A percentile compares a stretch with the other conserved stretches of the same genome.
Conservation (phyloP, 2,113 vertebrate genomes). For the Rhinolophus sinicus region DNA sequence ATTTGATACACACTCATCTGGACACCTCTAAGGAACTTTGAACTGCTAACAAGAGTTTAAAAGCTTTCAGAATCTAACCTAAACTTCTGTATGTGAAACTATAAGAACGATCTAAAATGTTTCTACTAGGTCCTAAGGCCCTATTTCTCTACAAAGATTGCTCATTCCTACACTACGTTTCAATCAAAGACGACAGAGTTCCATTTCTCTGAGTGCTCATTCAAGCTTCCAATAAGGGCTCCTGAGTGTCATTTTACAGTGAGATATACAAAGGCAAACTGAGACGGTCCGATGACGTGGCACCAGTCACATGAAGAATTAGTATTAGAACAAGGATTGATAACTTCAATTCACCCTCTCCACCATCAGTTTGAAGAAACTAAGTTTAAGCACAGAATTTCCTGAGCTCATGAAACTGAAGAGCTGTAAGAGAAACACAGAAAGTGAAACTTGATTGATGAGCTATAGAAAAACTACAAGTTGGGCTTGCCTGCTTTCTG, state of each 20-base stretch:
- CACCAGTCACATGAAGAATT: background rate
- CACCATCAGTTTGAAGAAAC: conserved; percentile 37
- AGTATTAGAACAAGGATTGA: background rate
- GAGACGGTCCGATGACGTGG: background rate
- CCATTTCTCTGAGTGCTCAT: conserved; percentile 9
- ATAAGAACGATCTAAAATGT: background rate
- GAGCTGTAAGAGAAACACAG: background rate
- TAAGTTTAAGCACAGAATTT: conserved; percentile 37
- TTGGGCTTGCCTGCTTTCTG: conserved; percentile 18
- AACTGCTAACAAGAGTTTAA: background rate
- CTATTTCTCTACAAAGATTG: background rate
- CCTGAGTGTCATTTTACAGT: background rate
- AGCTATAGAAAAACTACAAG: conserved; percentile 20
- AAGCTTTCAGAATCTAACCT: background rate
- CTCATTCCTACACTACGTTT: conserved; percentile 12
- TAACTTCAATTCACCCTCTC: background rate
- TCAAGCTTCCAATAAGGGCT: background rate
- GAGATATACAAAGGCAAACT: background rate
- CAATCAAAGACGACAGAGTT: background rate
- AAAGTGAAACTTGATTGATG: conserved; percentile 50
- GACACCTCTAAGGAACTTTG: background rate
- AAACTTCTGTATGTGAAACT: conserved; percentile 26
- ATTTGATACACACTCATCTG: background rate
- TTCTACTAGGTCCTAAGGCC: background rate
- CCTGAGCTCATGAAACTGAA: background rate